These are phyloP conservation scores for Limnodromus scolopaceus DNA, from an alignment of 2,797 vertebrate species.

Conservation along the genomic window DNA sequence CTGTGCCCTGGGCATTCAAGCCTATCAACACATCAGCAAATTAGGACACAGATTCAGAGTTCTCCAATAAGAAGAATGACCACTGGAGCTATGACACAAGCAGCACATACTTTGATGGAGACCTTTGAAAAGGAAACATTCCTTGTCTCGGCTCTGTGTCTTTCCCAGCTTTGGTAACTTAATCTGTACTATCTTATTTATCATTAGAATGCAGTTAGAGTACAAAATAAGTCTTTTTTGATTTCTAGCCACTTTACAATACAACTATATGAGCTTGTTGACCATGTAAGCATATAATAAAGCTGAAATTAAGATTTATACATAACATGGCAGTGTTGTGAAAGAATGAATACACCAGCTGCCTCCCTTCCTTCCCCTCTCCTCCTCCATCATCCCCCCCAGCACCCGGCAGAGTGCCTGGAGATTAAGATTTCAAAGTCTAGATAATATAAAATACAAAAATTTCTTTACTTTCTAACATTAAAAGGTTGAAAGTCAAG, in stretches of 20 bases:
- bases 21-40: neutral
- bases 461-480: constrained; percentile 42
- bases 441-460: neutral
- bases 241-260: neutral
- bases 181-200: neutral
- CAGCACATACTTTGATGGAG: neutral
- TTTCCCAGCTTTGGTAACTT: neutral
- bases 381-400: fast-evolving
- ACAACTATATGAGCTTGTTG: neutral
- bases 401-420: neutral
- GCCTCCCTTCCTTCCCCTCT: neutral
- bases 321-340: neutral
- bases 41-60: neutral
- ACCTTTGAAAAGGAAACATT: neutral
- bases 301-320: neutral
- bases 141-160: neutral
- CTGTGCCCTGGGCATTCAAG: neutral
- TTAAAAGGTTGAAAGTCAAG: constrained; percentile 65
- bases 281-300: neutral
- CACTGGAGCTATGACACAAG: neutral
- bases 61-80: neutral
- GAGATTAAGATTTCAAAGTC: neutral
- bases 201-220: neutral
- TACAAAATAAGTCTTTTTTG: neutral
- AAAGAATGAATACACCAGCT: neutral